Evolutionary conservation across 2,888 invertebrate genomes (phyloP).

Genomic region (Leistus spinibarbis): DNA sequence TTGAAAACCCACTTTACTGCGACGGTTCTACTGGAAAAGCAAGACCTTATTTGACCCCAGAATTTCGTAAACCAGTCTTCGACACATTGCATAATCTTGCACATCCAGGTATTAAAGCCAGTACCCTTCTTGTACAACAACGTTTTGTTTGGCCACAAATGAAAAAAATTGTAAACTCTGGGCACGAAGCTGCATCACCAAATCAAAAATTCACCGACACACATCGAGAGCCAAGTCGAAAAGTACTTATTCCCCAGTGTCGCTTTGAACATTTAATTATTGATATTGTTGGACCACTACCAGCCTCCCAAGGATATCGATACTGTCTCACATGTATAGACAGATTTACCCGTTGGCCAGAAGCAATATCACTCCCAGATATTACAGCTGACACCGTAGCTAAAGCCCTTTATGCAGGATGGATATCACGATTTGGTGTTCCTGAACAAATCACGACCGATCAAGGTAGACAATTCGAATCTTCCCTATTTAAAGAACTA

Average conservation of each 20-base stretch:
- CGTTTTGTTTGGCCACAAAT: background rate
- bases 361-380: slow-evolving; percentile 47
- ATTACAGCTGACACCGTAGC: slow-evolving; percentile 42
- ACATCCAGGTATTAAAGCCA: background rate
- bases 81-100: background rate
- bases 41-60: too few species aligned
- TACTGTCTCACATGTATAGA: slow-evolving; percentile 48
- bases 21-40: too few species aligned
- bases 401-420: slow-evolving; percentile 32
- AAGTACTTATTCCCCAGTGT: slow-evolving; percentile 39
- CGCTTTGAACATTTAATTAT: slow-evolving; percentile 48
- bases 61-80: too few species aligned
- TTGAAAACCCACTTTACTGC: too few species aligned
- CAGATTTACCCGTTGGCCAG: slow-evolving; percentile 46
- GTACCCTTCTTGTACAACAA: background rate
- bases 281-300: slow-evolving; percentile 41
- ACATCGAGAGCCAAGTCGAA: slow-evolving; percentile 40
- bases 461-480: slow-evolving; percentile 46
- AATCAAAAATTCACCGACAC: slow-evolving; percentile 44
- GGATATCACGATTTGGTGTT: slow-evolving; percentile 42
- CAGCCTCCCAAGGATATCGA: slow-evolving; percentile 37
- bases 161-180: background rate
- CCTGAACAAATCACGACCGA: slow-evolving; percentile 44
- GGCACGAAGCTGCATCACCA: slow-evolving; percentile 15
- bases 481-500: slow-evolving; percentile 41